Evolutionary conservation across 2,888 invertebrate genomes (phyloP).

Genomic region (Biston stratarius): DNA sequence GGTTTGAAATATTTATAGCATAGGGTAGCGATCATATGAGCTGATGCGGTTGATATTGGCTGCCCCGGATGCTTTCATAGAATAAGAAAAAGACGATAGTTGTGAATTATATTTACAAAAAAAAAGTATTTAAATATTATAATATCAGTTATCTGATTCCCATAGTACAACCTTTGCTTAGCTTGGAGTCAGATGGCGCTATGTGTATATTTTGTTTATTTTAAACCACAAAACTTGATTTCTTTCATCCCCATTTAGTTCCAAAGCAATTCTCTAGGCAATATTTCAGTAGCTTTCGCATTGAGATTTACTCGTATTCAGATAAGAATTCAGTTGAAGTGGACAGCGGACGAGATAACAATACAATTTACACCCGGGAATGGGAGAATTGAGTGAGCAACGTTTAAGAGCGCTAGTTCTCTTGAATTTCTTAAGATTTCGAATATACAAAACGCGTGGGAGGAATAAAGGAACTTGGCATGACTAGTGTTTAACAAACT

Average conservation of each 20-base stretch:
- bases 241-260: slow-evolving; percentile 20
- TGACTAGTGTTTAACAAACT: too few relatives aligned
- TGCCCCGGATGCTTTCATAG: background rate
- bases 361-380: slow-evolving; percentile 71
- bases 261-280: slow-evolving; percentile 54
- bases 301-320: slow-evolving; percentile 67
- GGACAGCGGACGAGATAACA: slow-evolving; percentile 69
- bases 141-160: too few relatives aligned
- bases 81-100: background rate
- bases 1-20: slow-evolving; percentile 42
- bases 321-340: slow-evolving; percentile 63
- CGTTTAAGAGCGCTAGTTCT: slow-evolving; percentile 11
- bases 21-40: slow-evolving; percentile 17
- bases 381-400: slow-evolving; percentile 27
- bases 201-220: background rate
- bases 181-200: too few relatives aligned
- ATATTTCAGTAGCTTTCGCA: slow-evolving; percentile 65
- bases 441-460: background rate
- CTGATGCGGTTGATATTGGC: slow-evolving; percentile 13
- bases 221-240: slow-evolving; percentile 1
- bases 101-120: slow-evolving; percentile 1
- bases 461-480: too few relatives aligned
- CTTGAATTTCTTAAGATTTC: background rate
- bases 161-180: too few relatives aligned
- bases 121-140: too few relatives aligned